Evolutionary conservation across 2,113 vertebrate species (phyloP).

Genomic region (Indri indri): DNA sequence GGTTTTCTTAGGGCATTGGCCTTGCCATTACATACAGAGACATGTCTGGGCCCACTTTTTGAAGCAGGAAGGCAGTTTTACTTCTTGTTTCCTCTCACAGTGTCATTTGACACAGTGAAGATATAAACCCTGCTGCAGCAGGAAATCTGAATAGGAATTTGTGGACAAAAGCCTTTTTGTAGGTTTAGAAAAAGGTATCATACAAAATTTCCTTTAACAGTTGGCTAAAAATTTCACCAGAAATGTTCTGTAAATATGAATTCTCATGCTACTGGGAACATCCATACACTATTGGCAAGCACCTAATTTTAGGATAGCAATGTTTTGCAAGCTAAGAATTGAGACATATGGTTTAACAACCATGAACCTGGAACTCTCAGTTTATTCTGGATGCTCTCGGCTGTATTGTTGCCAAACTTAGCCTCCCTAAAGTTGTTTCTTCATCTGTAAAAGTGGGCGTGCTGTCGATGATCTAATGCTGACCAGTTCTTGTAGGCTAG

Average conservation of each 20-base stretch:
- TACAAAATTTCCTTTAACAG: neutral
- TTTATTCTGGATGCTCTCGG: neutral
- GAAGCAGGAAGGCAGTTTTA: neutral
- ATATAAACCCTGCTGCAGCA: neutral
- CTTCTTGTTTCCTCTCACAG: conserved; percentile 12
- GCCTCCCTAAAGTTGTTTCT: neutral
- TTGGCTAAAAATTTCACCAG: neutral
- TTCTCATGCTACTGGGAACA: neutral
- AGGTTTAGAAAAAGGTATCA: conserved; percentile 26
- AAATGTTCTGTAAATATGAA: neutral
- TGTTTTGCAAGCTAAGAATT: neutral
- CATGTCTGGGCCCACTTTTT: conserved; percentile 30
- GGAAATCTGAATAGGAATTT: conserved; percentile 9
- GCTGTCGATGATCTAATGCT: neutral
- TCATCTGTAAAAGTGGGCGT: neutral
- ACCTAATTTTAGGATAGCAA: neutral
- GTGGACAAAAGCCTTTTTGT: conserved; percentile 28
- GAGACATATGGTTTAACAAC: neutral
- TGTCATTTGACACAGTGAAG: neutral
- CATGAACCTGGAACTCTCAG: neutral
- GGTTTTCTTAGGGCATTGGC: neutral
- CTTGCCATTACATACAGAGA: neutral
- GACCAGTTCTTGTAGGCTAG: neutral
- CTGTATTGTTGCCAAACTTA: neutral
- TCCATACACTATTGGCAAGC: neutral